phyloP scores from a whole-genome alignment of 1,140 invertebrate species.

The Pseudachorutes palmiensis region DNA sequence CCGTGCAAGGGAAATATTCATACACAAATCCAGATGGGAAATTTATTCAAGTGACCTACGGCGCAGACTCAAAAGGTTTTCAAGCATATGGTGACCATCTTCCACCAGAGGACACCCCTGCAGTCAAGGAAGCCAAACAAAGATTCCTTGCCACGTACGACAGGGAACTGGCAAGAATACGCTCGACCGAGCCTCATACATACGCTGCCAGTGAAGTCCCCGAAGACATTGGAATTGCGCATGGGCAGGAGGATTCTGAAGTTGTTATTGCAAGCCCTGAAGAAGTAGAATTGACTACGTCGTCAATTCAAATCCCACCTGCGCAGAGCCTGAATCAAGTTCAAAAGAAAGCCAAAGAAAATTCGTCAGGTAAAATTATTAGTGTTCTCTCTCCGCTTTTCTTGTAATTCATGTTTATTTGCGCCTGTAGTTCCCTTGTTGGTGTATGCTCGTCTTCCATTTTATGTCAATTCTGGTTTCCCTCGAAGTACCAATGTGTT shows the following conservation, averaged over 20 bases:
- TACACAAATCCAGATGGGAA: slow-evolving; percentile 42
- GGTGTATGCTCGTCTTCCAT: not conserved
- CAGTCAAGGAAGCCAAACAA: slow-evolving; percentile 41
- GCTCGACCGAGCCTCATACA: too few species aligned
- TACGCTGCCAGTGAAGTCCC: slow-evolving; percentile 2
- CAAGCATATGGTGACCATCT: slow-evolving; percentile 35
- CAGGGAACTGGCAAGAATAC: slow-evolving; percentile 32
- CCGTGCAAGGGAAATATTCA: slow-evolving; percentile 42
- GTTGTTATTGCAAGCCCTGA: slow-evolving; percentile 5
- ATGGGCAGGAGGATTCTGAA: slow-evolving; percentile 18
- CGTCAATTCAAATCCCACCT: not conserved
- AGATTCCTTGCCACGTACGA: slow-evolving; percentile 40
- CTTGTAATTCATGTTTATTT: not conserved
- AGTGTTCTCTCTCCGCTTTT: too few species aligned
- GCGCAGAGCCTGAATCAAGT: not conserved
- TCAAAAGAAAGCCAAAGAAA: too few species aligned
- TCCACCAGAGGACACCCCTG: slow-evolving; percentile 40
- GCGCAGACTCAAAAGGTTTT: slow-evolving; percentile 36
- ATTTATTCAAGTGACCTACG: slow-evolving; percentile 40
- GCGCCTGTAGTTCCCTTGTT: not conserved
- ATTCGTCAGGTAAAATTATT: too few species aligned
- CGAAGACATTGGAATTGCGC: not conserved
- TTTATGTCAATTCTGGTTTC: not conserved
- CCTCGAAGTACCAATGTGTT: not conserved
- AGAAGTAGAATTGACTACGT: not conserved